Evolutionary conservation across 2,113 vertebrate genomes (phyloP).

Genomic region (Rutilus rutilus): DNA sequence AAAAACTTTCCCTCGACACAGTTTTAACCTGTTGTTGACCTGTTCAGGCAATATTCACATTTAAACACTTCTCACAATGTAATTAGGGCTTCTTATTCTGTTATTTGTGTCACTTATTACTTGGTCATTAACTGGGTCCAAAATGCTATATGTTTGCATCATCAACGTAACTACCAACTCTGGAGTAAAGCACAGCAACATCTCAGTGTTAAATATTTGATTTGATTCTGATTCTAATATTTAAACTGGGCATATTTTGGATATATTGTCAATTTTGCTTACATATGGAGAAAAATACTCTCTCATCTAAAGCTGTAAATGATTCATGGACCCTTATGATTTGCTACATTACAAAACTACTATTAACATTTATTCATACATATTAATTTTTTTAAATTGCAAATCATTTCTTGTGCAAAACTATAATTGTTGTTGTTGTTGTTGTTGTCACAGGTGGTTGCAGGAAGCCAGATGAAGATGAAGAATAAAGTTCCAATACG

Average conservation of each 20-base stretch:
- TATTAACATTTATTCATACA: background rate
- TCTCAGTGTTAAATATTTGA: background rate
- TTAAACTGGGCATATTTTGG: background rate
- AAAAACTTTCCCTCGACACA: background rate
- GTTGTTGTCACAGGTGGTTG: background rate
- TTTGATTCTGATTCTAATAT: background rate
- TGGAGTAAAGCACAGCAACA: background rate
- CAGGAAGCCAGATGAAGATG: too few species aligned
- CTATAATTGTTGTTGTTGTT: background rate
- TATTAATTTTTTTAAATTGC: background rate
- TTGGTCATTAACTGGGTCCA: background rate
- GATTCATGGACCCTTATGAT: background rate
- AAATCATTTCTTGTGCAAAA: background rate
- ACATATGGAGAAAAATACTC: background rate
- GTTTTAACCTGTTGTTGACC: conserved; percentile 23
- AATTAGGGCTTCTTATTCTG: background rate
- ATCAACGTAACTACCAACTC: background rate
- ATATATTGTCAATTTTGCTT: background rate
- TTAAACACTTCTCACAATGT: background rate
- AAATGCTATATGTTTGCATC: background rate
- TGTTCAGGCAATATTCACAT: background rate
- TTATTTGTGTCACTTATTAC: background rate
- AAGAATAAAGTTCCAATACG: too few species aligned
- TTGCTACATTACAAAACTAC: background rate
- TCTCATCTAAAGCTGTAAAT: background rate